Evolutionary conservation across 2,888 invertebrate genomes (phyloP), one percentile per base, ranked within the genome.

Genomic region (Andricus quercusramuli): DNA sequence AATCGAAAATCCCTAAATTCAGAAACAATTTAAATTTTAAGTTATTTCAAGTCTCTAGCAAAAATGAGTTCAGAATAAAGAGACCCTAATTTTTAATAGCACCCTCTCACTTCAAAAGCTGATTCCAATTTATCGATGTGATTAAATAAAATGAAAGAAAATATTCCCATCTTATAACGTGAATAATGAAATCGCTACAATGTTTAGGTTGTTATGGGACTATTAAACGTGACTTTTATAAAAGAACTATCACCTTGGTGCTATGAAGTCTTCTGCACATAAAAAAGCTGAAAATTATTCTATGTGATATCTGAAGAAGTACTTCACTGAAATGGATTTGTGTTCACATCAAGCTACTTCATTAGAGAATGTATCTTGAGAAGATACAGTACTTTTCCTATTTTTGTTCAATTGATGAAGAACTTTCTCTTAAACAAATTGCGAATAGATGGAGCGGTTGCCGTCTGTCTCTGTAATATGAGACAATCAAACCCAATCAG

Each of bases 331-430:
- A 64, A 29, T 64, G 17, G 29, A 64, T 64, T 64, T 64, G 25
- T 64, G 29, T 25, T 29, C 64, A 29, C 64, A 3, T 29, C 17
- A 64, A 64, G 25, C 4, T 15, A 17, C 17, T 64, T 15, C 64
- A 64, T 64, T 64, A 25, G 25, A 64, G 64, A 64, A 62, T 11
- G 15, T 62, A 62, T 56, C 56, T 56, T 56, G 56, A 20, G 56
- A n/a, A 56, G n/a, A n/a, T 56, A 56, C 3, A n/a, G 15, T 62
- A 62, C 25, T 25, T 25, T 25, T 22, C 4, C 25, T 25, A 62
- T 25, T 25, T 62, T 62, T 25, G 56, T 25, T 15, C 62, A 25
- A 62, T 5, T 62, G 25, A 22, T 15, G 15, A 62, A 62, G 25
- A 62, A 62, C 25, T 62, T 62, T 62, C 25, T 62, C 25, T 25